These are phyloP conservation scores for Neodon shergylaensis DNA, from an alignment of 2,113 vertebrate genomes.

Conservation along the genomic window DNA sequence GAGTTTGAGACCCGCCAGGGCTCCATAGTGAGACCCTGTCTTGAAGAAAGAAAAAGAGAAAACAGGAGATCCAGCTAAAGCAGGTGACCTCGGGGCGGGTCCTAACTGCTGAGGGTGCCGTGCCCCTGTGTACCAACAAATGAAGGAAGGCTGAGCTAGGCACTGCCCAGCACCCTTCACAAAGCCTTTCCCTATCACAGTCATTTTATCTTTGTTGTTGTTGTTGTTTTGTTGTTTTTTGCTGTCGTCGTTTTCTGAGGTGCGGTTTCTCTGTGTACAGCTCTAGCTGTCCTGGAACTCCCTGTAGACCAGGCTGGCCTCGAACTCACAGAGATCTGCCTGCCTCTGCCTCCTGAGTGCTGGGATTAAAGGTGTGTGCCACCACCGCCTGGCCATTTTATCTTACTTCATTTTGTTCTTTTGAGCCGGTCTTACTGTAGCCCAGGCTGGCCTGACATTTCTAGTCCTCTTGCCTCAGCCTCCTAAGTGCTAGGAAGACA, in stretches of 20 bases:
- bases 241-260: too few relatives aligned
- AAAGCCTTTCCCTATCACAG: too few relatives aligned
- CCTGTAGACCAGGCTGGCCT: too few relatives aligned
- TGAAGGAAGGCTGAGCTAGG: neutral
- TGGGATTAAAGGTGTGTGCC: too few relatives aligned
- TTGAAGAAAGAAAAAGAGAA: neutral
- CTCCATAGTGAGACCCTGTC: neutral
- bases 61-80: neutral
- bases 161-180: neutral
- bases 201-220: neutral
- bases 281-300: too few relatives aligned
- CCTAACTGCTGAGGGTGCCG: neutral
- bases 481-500: neutral
- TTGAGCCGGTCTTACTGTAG: neutral
- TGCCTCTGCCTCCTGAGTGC: too few relatives aligned
- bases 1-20: neutral
- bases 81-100: neutral
- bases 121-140: neutral
- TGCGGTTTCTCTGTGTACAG: too few relatives aligned
- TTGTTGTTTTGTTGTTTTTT: too few relatives aligned
- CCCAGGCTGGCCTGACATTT: neutral
- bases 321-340: too few relatives aligned
- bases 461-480: neutral
- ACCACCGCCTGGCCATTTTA: neutral
- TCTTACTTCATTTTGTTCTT: neutral